Percentiles rank a stretch among this genome's conserved stretches.
phyloP scores from a whole-genome alignment of 2,888 invertebrate genomes.

The Disparrhopalites patrizii region DNA sequence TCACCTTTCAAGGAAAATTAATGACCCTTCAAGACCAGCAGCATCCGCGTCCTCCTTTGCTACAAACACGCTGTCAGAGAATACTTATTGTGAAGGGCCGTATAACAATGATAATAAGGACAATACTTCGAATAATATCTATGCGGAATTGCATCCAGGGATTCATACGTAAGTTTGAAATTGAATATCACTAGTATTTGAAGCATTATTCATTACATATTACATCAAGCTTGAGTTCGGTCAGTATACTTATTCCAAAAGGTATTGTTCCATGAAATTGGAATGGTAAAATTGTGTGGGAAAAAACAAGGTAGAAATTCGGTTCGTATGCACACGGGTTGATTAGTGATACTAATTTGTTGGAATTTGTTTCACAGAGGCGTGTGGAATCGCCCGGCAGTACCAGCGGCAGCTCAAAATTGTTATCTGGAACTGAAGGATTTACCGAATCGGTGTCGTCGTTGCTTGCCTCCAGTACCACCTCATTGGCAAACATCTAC shows the following conservation, averaged over 20 bases:
- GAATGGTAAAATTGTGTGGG: too few relatives aligned
- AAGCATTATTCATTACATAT: too few relatives aligned
- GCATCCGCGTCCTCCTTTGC: constrained; percentile 31
- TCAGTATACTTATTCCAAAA: too few relatives aligned
- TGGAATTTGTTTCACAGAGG: constrained; percentile 13
- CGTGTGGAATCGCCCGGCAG: constrained; percentile 31
- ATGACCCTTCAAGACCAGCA: constrained; percentile 26
- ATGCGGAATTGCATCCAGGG: constrained; percentile 37
- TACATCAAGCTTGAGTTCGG: too few relatives aligned
- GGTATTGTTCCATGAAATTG: too few relatives aligned
- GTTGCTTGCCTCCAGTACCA: constrained; percentile 11
- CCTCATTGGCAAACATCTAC: constrained; percentile 9
- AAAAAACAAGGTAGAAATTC: too few relatives aligned
- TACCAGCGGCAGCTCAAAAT: constrained; percentile 30
- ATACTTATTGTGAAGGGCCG: constrained; percentile 43
- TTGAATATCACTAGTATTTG: neutral
- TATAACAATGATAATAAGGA: constrained; percentile 38
- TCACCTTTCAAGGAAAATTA: constrained; percentile 39
- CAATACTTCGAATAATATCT: constrained; percentile 33
- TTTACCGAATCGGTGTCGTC: constrained; percentile 27
- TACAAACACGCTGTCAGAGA: constrained; percentile 33
- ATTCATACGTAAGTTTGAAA: constrained; percentile 28
- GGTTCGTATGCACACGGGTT: too few relatives aligned
- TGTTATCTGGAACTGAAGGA: constrained; percentile 39
- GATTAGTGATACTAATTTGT: too few relatives aligned